These are phyloP conservation scores for Alviniconcha marisindica DNA, from an alignment of 1,140 invertebrate genomes.

Conservation along the genomic window DNA sequence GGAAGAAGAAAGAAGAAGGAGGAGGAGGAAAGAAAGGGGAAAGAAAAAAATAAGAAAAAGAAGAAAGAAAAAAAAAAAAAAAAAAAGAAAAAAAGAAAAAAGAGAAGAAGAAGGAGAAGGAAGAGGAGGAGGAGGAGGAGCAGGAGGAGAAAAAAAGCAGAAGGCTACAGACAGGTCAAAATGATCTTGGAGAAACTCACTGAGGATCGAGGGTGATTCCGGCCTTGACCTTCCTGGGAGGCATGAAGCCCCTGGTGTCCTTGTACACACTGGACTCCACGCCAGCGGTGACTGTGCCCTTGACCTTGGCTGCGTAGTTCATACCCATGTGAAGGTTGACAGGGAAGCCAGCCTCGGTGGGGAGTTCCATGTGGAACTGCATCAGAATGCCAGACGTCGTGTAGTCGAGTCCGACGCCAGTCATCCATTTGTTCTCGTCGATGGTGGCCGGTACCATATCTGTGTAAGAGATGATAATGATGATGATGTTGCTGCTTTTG, in stretches of 20 bases:
- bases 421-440: not conserved
- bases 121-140: too few relatives aligned
- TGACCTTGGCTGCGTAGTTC: not conserved
- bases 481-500: too few relatives aligned
- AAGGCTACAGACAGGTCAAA: too few relatives aligned
- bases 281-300: not conserved
- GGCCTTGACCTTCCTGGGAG: not conserved
- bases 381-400: not conserved
- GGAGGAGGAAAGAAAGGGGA: not conserved
- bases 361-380: constrained; percentile 9
- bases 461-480: too few relatives aligned
- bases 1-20: too few relatives aligned
- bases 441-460: not conserved
- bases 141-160: too few relatives aligned
- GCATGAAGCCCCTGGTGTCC: not conserved
- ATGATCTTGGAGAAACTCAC: not conserved
- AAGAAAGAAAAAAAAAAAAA: not conserved
- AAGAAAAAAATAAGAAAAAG: not conserved
- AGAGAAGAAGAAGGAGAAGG: too few relatives aligned
- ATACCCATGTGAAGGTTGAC: constrained; percentile 15
- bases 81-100: too few relatives aligned
- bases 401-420: not conserved
- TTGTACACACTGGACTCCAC: not conserved
- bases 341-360: constrained; percentile 8
- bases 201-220: not conserved